A percentile compares a stretch with the other conserved stretches of the same genome.
Evolutionary conservation across 2,888 invertebrate genomes (phyloP).

Genomic region (Chironomus riparius): DNA sequence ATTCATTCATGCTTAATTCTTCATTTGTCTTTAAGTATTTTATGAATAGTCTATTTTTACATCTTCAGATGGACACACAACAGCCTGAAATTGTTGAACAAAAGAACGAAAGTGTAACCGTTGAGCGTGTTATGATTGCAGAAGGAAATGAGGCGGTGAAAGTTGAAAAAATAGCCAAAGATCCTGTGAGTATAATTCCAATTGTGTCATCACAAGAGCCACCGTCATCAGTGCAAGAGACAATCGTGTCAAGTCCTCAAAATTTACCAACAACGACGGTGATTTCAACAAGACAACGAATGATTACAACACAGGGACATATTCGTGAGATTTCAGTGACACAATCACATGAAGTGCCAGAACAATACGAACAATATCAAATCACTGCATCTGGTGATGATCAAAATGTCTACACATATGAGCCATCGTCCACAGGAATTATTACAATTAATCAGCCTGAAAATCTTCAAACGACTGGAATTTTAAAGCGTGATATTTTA

Average conservation of each 20-base stretch:
- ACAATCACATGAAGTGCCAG: slow-evolving; percentile 18
- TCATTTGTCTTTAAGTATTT: neutral
- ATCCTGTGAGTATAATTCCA: slow-evolving; percentile 27
- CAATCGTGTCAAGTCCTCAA: neutral
- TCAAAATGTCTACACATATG: slow-evolving; percentile 28
- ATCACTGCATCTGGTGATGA: slow-evolving; percentile 26
- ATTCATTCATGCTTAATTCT: slow-evolving; percentile 20
- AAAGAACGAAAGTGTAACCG: slow-evolving; percentile 16
- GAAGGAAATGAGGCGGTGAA: slow-evolving; percentile 27
- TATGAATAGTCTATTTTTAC: slow-evolving; percentile 25
- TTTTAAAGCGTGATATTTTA: slow-evolving; percentile 23
- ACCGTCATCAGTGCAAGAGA: slow-evolving; percentile 7
- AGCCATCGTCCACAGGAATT: slow-evolving; percentile 11
- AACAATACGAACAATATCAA: slow-evolving; percentile 27
- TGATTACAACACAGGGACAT: slow-evolving; percentile 42
- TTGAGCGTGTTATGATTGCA: slow-evolving; percentile 28
- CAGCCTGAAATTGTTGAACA: slow-evolving; percentile 13
- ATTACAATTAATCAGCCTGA: slow-evolving; percentile 17
- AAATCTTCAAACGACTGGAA: neutral
- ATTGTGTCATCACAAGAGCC: slow-evolving; percentile 28
- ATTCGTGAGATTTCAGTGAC: slow-evolving; percentile 30
- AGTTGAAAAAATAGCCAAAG: neutral
- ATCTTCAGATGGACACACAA: slow-evolving; percentile 27
- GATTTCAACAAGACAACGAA: slow-evolving; percentile 36
- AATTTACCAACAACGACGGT: slow-evolving; percentile 29